These are phyloP conservation scores for Orchesella cincta DNA, from an alignment of 1,140 invertebrate species.

Conservation along the genomic window DNA sequence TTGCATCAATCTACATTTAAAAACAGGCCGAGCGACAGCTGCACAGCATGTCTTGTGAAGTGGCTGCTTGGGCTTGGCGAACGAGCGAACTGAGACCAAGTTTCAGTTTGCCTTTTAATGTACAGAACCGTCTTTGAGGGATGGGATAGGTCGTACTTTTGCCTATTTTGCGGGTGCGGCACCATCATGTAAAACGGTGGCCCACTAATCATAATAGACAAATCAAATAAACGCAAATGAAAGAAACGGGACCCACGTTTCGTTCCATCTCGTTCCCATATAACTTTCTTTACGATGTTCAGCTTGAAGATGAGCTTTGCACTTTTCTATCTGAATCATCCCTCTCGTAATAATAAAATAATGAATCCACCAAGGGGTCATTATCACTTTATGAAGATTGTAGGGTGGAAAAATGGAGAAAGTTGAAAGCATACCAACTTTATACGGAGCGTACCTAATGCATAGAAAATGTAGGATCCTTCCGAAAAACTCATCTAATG, in stretches of 20 bases:
- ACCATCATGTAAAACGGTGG: too few relatives aligned
- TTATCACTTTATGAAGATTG: slow-evolving; percentile 21
- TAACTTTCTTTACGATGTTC: neutral
- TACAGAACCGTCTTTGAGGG: too few relatives aligned
- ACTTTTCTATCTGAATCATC: neutral
- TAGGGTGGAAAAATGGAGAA: neutral
- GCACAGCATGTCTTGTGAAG: too few relatives aligned
- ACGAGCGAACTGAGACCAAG: too few relatives aligned
- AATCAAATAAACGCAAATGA: slow-evolving; percentile 20
- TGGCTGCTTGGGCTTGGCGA: too few relatives aligned
- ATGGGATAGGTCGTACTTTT: too few relatives aligned
- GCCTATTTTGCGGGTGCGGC: too few relatives aligned
- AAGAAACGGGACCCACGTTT: neutral
- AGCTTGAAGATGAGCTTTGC: neutral
- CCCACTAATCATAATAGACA: slow-evolving; percentile 10
- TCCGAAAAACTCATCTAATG: neutral
- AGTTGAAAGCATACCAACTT: neutral
- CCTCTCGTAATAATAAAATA: slow-evolving; percentile 5
- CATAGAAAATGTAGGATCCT: too few relatives aligned
- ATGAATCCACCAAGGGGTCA: slow-evolving; percentile 17
- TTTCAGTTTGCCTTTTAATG: too few relatives aligned
- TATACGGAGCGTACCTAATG: neutral
- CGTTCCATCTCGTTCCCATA: neutral
- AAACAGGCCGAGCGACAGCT: too few relatives aligned
- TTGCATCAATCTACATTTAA: slow-evolving; percentile 50